phyloP scores from a whole-genome alignment of 2,113 vertebrate genomes.

The Callionymus lyra region DNA sequence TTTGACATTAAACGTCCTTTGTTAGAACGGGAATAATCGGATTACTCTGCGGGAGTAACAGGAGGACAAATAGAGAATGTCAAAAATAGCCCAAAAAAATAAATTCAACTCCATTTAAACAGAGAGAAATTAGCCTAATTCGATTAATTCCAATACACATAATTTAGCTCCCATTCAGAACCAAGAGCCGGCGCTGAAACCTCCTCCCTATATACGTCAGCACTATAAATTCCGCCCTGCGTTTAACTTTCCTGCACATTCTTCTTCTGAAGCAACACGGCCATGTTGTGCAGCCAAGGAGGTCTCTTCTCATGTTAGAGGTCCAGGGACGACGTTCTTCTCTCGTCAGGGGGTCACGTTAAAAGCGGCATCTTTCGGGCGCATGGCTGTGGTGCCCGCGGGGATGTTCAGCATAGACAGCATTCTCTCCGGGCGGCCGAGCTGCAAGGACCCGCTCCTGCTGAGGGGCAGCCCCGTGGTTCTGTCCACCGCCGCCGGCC shows the following conservation, averaged over 20 bases:
- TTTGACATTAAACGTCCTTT: constrained; percentile 16
- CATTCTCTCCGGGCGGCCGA: constrained; percentile 88
- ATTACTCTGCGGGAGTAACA: constrained; percentile 72
- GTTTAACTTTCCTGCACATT: constrained; percentile 49
- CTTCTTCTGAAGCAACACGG: constrained; percentile 33
- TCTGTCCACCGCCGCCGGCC: constrained; percentile 65
- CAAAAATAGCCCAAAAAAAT: constrained; percentile 29
- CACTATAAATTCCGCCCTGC: constrained; percentile 80
- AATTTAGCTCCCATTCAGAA: constrained; percentile 51
- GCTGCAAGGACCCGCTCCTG: constrained; percentile 86
- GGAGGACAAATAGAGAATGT: constrained; percentile 2
- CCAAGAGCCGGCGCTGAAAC: constrained; percentile 46
- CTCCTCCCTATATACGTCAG: constrained; percentile 85
- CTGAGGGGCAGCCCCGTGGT: constrained; percentile 77
- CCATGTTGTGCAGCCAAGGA: constrained; percentile 5
- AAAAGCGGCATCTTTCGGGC: too few relatives aligned
- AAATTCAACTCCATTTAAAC: constrained; percentile 60
- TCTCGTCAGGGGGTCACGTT: not conserved
- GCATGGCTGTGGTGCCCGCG: constrained; percentile 76
- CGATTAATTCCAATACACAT: constrained; percentile 91
- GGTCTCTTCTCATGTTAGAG: constrained; percentile 3
- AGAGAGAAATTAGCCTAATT: constrained; percentile 86
- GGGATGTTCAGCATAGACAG: constrained; percentile 99
- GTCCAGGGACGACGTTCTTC: not conserved
- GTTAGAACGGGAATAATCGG: constrained; percentile 75